A percentile compares a stretch with the other conserved stretches of the same genome.
Evolutionary conservation across 2,797 vertebrate species (phyloP).

Genomic region (Babyrousa celebensis): DNA sequence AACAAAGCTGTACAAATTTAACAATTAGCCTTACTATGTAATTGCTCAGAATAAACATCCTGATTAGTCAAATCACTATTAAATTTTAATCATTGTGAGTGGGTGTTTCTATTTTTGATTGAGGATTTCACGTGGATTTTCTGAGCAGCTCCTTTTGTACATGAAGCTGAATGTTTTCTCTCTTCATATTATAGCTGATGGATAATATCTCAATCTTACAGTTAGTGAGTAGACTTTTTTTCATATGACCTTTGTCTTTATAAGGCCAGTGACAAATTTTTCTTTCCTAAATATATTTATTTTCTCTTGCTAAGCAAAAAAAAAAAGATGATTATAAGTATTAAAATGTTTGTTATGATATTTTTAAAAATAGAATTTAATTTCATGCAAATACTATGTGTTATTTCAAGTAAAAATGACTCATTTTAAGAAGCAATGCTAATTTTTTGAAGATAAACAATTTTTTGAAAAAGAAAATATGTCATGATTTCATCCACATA

Average conservation of each 20-base stretch:
- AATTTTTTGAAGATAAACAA: constrained; percentile 26
- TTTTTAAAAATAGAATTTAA: constrained; percentile 59
- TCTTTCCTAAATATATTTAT: constrained; percentile 43
- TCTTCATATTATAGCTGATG: constrained; percentile 41
- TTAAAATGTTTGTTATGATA: constrained; percentile 27
- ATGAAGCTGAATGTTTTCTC: constrained; percentile 37
- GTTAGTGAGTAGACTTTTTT: constrained; percentile 52
- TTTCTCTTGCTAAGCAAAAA: constrained; percentile 58
- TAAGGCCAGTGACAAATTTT: constrained; percentile 9
- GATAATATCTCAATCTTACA: constrained; percentile 45
- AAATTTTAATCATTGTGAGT: constrained; percentile 85
- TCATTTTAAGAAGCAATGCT: constrained; percentile 4
- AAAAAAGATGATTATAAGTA: not conserved
- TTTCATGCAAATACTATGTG: constrained; percentile 9
- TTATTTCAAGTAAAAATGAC: not conserved
- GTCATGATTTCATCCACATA: not conserved
- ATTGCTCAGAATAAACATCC: constrained; percentile 81
- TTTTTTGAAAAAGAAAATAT: constrained; percentile 40
- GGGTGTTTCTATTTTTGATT: constrained; percentile 82
- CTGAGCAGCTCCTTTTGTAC: constrained; percentile 60
- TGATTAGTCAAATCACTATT: constrained; percentile 83
- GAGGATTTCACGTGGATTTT: constrained; percentile 71
- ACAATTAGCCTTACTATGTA: constrained; percentile 81
- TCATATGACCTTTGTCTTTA: constrained; percentile 25
- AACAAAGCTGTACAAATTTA: constrained; percentile 82